Evolutionary conservation across 2,797 vertebrate species (phyloP).

Genomic region (Anisognathus igniventris): DNA sequence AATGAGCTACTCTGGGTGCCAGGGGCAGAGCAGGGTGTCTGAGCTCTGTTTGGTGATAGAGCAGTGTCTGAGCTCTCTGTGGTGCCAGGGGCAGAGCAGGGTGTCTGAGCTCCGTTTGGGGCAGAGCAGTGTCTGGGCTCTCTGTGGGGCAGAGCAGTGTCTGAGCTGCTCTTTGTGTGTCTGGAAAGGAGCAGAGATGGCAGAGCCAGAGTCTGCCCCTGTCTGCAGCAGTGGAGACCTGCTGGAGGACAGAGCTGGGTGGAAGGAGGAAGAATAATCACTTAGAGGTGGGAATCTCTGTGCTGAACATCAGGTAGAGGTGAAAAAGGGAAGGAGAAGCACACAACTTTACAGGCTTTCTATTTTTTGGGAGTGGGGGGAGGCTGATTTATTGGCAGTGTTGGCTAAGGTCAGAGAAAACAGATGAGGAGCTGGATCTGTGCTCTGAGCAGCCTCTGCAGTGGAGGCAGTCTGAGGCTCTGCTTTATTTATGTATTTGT

Average conservation of each 20-base stretch:
- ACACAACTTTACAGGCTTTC: not conserved
- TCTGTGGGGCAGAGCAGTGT: no score
- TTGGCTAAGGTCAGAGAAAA: not conserved
- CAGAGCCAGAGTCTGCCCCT: not conserved
- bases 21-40: no score
- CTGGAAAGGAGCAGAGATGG: fast-evolving
- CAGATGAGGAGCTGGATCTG: not conserved
- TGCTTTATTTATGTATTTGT: not conserved
- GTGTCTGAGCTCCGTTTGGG: no score
- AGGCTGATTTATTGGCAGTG: not conserved
- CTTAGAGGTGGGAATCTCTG: not conserved
- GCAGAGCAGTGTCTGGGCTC: no score
- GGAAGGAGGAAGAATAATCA: not conserved
- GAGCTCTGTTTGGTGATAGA: no score
- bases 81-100: no score
- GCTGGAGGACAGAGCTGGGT: not conserved
- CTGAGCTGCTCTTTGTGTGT: fast-evolving
- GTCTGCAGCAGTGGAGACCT: not conserved
- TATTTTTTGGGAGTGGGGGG: no score
- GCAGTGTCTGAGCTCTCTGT: no score
- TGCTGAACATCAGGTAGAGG: not conserved
- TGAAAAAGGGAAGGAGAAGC: not conserved
- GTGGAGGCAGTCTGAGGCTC: not conserved
- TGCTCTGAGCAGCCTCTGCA: not conserved
- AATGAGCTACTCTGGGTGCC: no score